Percentiles rank a stretch among this genome's conserved stretches.
Conservation (phyloP, 2,113 vertebrate genomes). For the Daphoenositta chrysoptera region DNA sequence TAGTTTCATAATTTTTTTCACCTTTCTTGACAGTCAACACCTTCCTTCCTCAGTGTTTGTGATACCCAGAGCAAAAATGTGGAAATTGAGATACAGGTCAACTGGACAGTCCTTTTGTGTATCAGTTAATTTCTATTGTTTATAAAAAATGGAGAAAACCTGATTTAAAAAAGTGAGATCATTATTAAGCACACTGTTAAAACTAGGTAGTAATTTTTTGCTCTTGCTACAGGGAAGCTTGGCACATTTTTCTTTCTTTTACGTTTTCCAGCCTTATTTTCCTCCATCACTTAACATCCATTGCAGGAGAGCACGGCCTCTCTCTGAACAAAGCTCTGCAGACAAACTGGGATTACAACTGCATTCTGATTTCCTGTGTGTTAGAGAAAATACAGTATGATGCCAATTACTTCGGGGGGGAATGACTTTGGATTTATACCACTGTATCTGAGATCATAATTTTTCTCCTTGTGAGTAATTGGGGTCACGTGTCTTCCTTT, state of each 20-base stretch:
- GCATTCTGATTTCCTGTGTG: neutral
- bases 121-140: neutral
- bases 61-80: neutral
- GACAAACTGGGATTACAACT: neutral
- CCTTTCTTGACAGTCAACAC: neutral
- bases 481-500: conserved; percentile 57
- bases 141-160: neutral
- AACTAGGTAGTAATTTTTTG: neutral
- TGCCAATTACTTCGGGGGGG: conserved; percentile 31
- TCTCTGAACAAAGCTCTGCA: neutral
- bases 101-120: neutral
- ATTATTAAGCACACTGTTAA: neutral
- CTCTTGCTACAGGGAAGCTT: neutral
- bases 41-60: neutral
- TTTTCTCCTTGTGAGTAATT: conserved; percentile 52
- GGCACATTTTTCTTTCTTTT: neutral
- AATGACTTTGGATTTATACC: conserved; percentile 53
- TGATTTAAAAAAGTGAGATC: neutral
- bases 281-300: neutral
- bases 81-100: neutral
- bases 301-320: neutral
- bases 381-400: neutral
- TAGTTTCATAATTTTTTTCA: neutral
- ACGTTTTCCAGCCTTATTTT: neutral
- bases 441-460: conserved; percentile 53